These are phyloP conservation scores for Listronotus oregonensis DNA, from an alignment of 1,140 invertebrate species.

Conservation along the genomic window DNA sequence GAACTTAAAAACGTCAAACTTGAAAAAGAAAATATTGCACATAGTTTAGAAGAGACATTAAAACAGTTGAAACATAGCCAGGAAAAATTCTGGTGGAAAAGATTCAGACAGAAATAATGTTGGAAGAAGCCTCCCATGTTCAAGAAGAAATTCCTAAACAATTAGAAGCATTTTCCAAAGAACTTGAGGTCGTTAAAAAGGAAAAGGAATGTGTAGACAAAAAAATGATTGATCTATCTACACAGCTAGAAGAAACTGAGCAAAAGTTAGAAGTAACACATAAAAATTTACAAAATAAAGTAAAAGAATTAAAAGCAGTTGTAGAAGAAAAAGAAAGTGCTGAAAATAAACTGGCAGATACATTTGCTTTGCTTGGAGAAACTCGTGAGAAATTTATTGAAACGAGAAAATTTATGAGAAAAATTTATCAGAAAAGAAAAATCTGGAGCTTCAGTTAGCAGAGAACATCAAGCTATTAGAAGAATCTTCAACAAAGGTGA, in stretches of 20 bases:
- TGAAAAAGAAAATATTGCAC: neutral
- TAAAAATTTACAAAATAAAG: neutral
- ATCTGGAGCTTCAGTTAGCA: constrained; percentile 4
- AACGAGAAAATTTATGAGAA: constrained; percentile 11
- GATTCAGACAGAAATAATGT: no score
- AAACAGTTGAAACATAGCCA: neutral
- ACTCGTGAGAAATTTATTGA: constrained; percentile 3
- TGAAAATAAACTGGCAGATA: constrained; percentile 17
- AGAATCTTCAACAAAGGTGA: constrained; percentile 13
- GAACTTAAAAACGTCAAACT: neutral
- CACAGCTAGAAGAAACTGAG: neutral
- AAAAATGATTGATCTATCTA: neutral
- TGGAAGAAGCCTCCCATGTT: no score
- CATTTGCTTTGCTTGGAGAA: constrained; percentile 20
- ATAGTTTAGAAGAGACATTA: neutral
- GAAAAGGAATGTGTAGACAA: neutral
- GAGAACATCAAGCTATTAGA: neutral
- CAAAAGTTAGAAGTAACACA: neutral
- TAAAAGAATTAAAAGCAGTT: constrained; percentile 6
- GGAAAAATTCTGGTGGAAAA: neutral
- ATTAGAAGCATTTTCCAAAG: no score
- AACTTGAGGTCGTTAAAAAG: neutral
- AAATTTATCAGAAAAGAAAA: constrained; percentile 11
- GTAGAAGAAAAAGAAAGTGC: constrained; percentile 9
- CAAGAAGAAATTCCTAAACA: no score